Conservation (phyloP, 35 echinoderm and acorn worm genomes). For the Apostichopus japonicus region DNA sequence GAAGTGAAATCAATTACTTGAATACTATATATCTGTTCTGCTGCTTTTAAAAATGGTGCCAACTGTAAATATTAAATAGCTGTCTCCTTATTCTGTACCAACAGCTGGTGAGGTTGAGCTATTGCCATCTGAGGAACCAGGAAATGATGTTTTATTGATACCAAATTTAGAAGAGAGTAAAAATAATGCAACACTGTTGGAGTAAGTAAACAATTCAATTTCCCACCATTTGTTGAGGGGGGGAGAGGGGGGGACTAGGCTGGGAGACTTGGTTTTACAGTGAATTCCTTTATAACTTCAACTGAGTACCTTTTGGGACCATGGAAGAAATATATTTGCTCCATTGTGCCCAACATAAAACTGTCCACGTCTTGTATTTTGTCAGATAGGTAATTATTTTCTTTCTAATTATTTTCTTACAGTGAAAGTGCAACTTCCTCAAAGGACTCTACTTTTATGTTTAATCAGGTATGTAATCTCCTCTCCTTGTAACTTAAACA, state of each 20-base stretch:
- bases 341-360: no score
- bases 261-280: no score
- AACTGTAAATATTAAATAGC: no score
- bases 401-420: no score
- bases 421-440: background rate
- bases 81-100: background rate
- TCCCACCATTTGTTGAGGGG: background rate
- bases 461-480: background rate
- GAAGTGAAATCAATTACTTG: no score
- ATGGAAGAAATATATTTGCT: background rate
- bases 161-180: background rate
- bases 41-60: no score
- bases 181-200: background rate
- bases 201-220: background rate
- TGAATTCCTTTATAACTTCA: background rate
- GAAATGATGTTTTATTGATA: conserved; percentile 65
- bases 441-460: background rate
- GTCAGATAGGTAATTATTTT: no score
- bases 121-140: background rate
- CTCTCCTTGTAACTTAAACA: no score
- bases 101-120: conserved; percentile 57
- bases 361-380: no score
- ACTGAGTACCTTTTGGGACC: background rate
- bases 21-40: no score
- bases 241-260: no score